These are phyloP conservation scores for Anorthoa munda DNA, from an alignment of 2,888 invertebrate species.

Conservation along the genomic window DNA sequence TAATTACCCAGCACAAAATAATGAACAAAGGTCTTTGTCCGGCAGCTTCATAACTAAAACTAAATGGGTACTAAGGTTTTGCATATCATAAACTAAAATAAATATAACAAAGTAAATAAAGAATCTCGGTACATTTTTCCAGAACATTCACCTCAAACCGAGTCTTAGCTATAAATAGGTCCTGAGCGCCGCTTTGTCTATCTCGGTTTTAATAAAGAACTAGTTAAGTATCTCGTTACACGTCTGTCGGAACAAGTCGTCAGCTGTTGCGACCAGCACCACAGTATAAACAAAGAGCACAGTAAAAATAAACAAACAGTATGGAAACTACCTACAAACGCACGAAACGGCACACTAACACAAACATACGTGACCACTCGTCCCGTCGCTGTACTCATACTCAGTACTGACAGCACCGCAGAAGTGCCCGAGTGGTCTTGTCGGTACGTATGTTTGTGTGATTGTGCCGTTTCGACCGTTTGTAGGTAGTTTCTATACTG, in stretches of 20 bases:
- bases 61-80: neutral
- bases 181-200: conserved; percentile 20
- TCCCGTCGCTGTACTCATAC: no score
- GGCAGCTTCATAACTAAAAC: neutral
- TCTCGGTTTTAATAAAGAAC: conserved; percentile 57
- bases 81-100: neutral
- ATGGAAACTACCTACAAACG: no score
- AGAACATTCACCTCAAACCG: conserved; percentile 21
- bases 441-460: no score
- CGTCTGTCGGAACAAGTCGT: conserved; percentile 9
- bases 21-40: no score
- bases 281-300: conserved; percentile 27
- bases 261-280: conserved; percentile 2
- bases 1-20: neutral
- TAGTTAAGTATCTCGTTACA: conserved; percentile 35
- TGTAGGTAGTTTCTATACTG: no score
- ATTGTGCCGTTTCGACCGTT: no score
- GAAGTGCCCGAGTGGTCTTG: no score
- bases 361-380: no score
- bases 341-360: no score
- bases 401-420: no score
- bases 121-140: neutral
- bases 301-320: no score
- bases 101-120: conserved; percentile 1
- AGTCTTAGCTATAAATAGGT: conserved; percentile 21